Evolutionary conservation across 1,140 invertebrate genomes (phyloP), one percentile per base, ranked within the genome.

Genomic region (Drosophila baimaii): DNA sequence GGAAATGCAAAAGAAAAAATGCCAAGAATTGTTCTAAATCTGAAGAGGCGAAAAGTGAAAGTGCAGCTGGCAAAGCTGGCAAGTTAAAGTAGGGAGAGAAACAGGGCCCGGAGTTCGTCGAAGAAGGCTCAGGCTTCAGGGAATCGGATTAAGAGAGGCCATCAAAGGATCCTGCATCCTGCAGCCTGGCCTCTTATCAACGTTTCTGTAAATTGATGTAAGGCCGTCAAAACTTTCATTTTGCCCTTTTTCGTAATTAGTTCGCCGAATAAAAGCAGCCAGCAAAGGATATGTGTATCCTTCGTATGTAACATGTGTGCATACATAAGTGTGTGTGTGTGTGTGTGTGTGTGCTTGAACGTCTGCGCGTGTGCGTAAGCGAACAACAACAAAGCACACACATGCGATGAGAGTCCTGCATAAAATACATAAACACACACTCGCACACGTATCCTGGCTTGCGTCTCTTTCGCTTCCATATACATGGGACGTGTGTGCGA

Each of bases 11-110:
- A 84, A 80, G 72, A 76, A 80, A 80, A 86, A 86, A 86, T 79
- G 70, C 63, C 17, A 72, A 29, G 79, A 79, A 86, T 82, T 86
- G 83, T 88, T 86, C 82, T 88, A 86, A 86, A 88, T 86, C 70
- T 49, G 43, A 21, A 25, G 61, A 21, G 27, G 61, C 23, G 44
- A 69, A 77, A 81, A 81, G 79, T 73, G 74, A 81, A 81, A 81
- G 79, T 81, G 79, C 31, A 33, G 47, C 56, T 27, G 21, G 23
- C 21, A 15, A 5, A 13, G 5, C 35, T 29, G 33, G 49, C n/a
- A 69, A 69, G 13, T 13, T n/a, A 19, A 23, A 17, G 1, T n/a
- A n/a, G n/a, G n/a, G n/a, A n/a, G n/a, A n/a, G n/a, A n/a, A n/a
- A n/a, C n/a, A n/a, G n/a, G n/a, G n/a, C n/a, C n/a, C n/a, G n/a